Base-by-base conservation (phyloP, 2,797 vertebrate species). In the Tinamus major region DNA sequence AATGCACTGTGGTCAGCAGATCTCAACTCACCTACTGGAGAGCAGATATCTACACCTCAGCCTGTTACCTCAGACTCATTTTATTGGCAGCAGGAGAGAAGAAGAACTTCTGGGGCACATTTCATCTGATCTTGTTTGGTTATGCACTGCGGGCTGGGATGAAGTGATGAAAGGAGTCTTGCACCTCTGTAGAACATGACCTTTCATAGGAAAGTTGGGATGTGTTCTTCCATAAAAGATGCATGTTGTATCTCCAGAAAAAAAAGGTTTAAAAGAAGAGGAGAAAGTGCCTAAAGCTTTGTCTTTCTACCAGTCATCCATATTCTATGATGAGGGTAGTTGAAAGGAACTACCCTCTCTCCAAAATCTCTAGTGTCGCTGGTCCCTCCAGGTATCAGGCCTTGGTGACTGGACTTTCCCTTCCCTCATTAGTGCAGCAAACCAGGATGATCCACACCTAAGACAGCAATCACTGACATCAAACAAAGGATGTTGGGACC, bases 401-500 rank as follows among this genome's bases (percentile, higher is more conserved):
- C 41, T 71, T 24, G 8, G 6, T 58, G 35, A 7, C 27, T 64
- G 63, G 15, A 56, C 31, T n/a, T 63, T 56, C 8, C 21, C 3
- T 71, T 62, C 42, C 27, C 18, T 20, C 13, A 26, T 2, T 6
- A 33, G n/a, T 26, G 9, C 42, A 78, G 27, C 5, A 39, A 67
- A 56, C 9, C 8, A 2, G 10, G 35, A 56, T 68, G 44, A 31
- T 51, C 59, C 53, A 20, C 21, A n/a, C 21, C 33, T 12, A 19
- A 21, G 56, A 33, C n/a, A 10, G 23, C 39, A 61, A 65, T 6
- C 59, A 5, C 3, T 67, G 24, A 39, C 55, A n/a, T 31, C 26
- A 83, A 51, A 37, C 61, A 44, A 41, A 33, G 27, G 48, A 12
- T 1, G 0, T 35, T 39, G 0, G 0, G 6, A 33, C 12, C 39